Conservation (phyloP, 2,888 invertebrate genomes). For the Criorhina ranunculi region DNA sequence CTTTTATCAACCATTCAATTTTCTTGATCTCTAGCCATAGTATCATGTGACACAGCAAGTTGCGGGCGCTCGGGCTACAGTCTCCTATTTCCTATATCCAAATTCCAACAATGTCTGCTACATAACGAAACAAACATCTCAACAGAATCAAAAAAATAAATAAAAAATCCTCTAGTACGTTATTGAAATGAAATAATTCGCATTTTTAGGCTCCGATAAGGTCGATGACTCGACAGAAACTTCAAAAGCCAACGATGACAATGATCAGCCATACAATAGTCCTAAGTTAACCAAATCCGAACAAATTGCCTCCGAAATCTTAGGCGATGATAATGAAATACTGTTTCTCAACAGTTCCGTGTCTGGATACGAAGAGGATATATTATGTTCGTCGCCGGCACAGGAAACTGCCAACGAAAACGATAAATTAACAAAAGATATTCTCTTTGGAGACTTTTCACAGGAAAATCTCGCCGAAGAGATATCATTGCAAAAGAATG, state of each 20-base stretch:
- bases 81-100: too few relatives aligned
- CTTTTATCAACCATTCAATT: too few relatives aligned
- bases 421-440: slow-evolving; percentile 66
- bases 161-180: background rate
- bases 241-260: slow-evolving; percentile 31
- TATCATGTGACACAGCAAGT: too few relatives aligned
- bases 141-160: too few relatives aligned
- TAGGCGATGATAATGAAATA: slow-evolving; percentile 78
- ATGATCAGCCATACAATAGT: slow-evolving; percentile 46
- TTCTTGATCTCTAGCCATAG: too few relatives aligned
- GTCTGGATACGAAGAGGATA: slow-evolving; percentile 81
- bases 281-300: slow-evolving; percentile 51
- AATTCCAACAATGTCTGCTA: background rate
- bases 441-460: slow-evolving; percentile 80
- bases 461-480: slow-evolving; percentile 78
- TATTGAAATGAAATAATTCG: slow-evolving; percentile 4
- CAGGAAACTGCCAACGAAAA: background rate
- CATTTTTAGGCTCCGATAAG: slow-evolving; percentile 45
- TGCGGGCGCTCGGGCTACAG: too few relatives aligned
- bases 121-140: slow-evolving; percentile 28
- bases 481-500: slow-evolving; percentile 37
- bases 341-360: slow-evolving; percentile 82
- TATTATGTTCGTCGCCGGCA: slow-evolving; percentile 8
- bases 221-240: slow-evolving; percentile 36
- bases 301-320: slow-evolving; percentile 49